Conservation (phyloP, 2,888 invertebrate genomes). For the Magallana nippona region DNA sequence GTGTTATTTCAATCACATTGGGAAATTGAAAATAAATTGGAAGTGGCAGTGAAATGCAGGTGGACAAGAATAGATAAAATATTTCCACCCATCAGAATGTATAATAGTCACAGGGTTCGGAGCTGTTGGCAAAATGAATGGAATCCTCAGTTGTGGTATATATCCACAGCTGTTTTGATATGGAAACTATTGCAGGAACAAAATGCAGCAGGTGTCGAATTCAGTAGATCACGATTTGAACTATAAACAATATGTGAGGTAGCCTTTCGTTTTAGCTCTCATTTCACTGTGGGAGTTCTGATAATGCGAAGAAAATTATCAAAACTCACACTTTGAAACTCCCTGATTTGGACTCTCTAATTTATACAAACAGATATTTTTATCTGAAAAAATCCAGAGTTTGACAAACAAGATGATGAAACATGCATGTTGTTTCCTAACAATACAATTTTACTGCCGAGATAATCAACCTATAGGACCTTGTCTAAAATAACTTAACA, state of each 20-base stretch:
- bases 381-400: background rate
- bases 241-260: conserved; percentile 24
- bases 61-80: conserved; percentile 16
- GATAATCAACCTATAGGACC: background rate
- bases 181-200: conserved; percentile 32
- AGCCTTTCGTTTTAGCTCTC: background rate
- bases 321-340: conserved; percentile 22
- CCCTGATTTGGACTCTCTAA: background rate
- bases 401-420: background rate
- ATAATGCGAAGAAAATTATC: conserved; percentile 24
- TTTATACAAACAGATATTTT: conserved; percentile 22
- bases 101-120: background rate
- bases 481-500: no score
- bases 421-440: conserved; percentile 1
- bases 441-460: background rate
- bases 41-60: conserved; percentile 25
- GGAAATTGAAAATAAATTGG: conserved; percentile 18
- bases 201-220: conserved; percentile 24
- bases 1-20: background rate
- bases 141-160: background rate
- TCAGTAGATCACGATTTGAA: conserved; percentile 26
- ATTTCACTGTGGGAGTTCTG: conserved; percentile 23
- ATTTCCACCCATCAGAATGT: conserved; percentile 13
- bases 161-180: conserved; percentile 23
- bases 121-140: conserved; percentile 26